These are phyloP conservation scores for Cebus imitator DNA, from an alignment of 2,113 vertebrate genomes.

Conservation along the genomic window DNA sequence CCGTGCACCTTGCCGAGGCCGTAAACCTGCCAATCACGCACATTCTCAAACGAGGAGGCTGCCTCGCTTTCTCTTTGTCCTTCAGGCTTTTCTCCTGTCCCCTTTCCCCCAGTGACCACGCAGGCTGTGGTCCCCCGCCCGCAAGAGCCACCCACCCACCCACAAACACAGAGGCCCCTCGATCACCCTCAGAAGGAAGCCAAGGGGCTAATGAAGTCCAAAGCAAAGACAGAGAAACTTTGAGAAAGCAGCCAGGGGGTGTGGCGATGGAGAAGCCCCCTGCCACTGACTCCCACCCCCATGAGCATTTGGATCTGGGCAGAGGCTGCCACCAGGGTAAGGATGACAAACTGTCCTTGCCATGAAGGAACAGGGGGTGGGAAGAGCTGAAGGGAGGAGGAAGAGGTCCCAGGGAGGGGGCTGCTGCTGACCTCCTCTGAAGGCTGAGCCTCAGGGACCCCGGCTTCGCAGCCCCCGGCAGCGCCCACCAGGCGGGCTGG, in stretches of 20 bases:
- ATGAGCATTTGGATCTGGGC: not conserved
- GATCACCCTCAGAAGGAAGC: not conserved
- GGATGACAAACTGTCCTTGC: not conserved
- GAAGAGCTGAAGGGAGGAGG: not conserved
- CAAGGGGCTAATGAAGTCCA: not conserved
- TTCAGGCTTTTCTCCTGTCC: slow-evolving; percentile 55
- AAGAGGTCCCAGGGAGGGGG: not conserved
- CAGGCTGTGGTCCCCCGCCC: not conserved
- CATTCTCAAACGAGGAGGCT: slow-evolving; percentile 82
- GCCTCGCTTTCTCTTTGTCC: slow-evolving; percentile 82
- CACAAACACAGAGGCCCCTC: not conserved
- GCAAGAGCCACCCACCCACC: not conserved
- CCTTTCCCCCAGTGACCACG: not conserved
- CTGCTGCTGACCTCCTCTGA: not conserved
- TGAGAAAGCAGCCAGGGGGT: not conserved
- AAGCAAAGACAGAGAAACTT: not conserved
- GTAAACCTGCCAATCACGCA: slow-evolving; percentile 89
- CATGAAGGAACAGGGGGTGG: not conserved
- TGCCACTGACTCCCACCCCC: not conserved
- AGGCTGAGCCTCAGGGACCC: not conserved
- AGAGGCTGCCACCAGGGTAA: not conserved
- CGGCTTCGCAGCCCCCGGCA: not conserved
- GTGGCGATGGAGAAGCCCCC: not conserved
- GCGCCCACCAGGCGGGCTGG: not conserved
- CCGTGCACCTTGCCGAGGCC: slow-evolving; percentile 85